Conservation (phyloP, 2,888 invertebrate species). For the Neoscelio sp. region DNA sequence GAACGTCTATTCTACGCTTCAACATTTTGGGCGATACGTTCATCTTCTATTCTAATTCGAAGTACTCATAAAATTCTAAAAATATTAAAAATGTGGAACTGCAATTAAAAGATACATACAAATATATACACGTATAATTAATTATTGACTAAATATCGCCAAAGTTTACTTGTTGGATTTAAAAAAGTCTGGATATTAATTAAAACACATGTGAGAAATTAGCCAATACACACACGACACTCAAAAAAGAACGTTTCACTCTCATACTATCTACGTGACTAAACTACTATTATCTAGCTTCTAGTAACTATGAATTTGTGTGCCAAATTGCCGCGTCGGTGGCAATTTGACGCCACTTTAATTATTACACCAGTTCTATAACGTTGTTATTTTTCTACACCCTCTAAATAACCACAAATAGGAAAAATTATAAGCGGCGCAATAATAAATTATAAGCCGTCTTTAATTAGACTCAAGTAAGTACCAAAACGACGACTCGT, state of each 20-base stretch:
- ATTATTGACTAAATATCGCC: conserved; percentile 63
- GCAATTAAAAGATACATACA: conserved; percentile 63
- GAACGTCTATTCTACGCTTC: conserved; percentile 71
- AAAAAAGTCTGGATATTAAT: conserved; percentile 57
- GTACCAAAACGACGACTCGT: conserved; percentile 61
- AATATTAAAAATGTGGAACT: conserved; percentile 58
- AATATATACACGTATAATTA: conserved; percentile 61
- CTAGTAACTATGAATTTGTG: conserved; percentile 70
- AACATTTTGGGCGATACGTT: conserved; percentile 62
- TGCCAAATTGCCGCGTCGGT: conserved; percentile 67
- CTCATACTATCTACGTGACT: conserved; percentile 78
- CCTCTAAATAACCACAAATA: conserved; percentile 71
- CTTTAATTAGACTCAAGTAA: conserved; percentile 44
- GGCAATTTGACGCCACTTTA: conserved; percentile 55
- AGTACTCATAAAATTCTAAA: conserved; percentile 68
- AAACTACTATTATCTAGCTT: conserved; percentile 75
- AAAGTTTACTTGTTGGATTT: conserved; percentile 59
- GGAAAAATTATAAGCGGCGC: conserved; percentile 64
- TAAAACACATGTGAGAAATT: conserved; percentile 63
- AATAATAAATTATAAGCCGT: conserved; percentile 58
- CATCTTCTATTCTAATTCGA: conserved; percentile 71
- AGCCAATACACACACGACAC: conserved; percentile 70
- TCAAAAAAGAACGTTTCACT: conserved; percentile 73
- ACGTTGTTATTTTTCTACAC: conserved; percentile 71
- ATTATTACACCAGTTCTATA: conserved; percentile 69